Conservation (phyloP, 1,140 invertebrate genomes). For the Platyura marginata region DNA sequence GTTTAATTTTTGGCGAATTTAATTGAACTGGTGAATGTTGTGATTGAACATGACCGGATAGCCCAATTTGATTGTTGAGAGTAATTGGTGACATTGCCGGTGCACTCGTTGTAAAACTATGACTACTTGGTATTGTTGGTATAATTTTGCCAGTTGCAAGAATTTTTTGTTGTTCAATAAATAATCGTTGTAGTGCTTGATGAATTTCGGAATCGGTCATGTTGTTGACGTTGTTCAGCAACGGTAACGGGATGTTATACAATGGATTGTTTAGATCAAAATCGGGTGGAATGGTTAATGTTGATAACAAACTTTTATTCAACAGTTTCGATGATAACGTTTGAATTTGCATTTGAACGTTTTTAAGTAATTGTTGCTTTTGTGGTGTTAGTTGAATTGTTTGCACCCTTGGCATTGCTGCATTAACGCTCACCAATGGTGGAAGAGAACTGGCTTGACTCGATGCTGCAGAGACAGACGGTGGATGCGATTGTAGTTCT, state of each 20-base stretch:
- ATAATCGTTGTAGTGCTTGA: constrained; percentile 30
- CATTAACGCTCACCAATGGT: constrained; percentile 5
- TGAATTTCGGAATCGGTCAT: constrained; percentile 25
- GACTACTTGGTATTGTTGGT: constrained; percentile 27
- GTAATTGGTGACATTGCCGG: not conserved
- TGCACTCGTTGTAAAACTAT: constrained; percentile 8
- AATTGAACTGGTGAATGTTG: not conserved
- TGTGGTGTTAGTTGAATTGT: constrained; percentile 38
- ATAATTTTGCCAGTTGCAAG: constrained; percentile 38
- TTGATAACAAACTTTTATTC: constrained; percentile 16
- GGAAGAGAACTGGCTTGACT: not conserved
- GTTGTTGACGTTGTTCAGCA: constrained; percentile 1
- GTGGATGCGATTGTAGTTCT: constrained; percentile 4
- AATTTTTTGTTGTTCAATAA: constrained; percentile 39
- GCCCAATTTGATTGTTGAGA: constrained; percentile 8
- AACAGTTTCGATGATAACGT: constrained; percentile 28
- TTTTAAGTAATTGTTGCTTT: constrained; percentile 36
- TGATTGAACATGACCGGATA: constrained; percentile 12
- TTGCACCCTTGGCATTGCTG: constrained; percentile 26
- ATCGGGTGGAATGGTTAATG: constrained; percentile 12
- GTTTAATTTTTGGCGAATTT: constrained; percentile 1
- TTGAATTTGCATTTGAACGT: constrained; percentile 39
- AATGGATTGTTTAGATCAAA: constrained; percentile 14
- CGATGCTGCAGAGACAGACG: not conserved
- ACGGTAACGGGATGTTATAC: constrained; percentile 14